phyloP scores from a whole-genome alignment of 2,888 invertebrate species.

The Euzophera pinguis region DNA sequence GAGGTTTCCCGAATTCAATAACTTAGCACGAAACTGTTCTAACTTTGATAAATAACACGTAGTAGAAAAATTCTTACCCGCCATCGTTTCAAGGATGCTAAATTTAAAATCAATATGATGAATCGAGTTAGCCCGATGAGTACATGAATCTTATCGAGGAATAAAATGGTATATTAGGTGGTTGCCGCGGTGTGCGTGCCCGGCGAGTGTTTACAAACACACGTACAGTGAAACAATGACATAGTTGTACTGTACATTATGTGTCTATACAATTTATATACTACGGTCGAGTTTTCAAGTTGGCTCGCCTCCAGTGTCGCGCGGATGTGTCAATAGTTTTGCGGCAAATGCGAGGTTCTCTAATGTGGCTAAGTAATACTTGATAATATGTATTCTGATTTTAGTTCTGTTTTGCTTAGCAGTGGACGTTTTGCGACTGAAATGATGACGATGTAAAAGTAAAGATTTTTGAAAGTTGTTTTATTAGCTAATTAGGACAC shows the following conservation, averaged over 20 bases:
- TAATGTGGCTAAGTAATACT: not conserved
- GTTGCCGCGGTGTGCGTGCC: constrained; percentile 42
- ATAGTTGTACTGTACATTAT: constrained; percentile 61
- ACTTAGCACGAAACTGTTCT: not conserved
- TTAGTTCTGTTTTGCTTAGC: not conserved
- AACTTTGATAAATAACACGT: not conserved
- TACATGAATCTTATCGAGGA: constrained; percentile 59
- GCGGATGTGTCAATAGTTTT: constrained; percentile 14
- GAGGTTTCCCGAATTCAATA: constrained; percentile 20
- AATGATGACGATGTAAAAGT: too few relatives aligned
- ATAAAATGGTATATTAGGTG: constrained; percentile 39
- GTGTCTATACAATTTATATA: constrained; percentile 39
- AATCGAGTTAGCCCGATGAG: constrained; percentile 57
- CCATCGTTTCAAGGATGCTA: constrained; percentile 69
- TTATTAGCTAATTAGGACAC: too few relatives aligned
- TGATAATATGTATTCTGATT: not conserved
- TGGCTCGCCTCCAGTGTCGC: constrained; percentile 35
- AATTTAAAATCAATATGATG: constrained; percentile 66
- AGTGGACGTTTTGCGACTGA: not conserved
- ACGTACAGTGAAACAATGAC: constrained; percentile 56
- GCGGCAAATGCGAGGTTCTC: not conserved
- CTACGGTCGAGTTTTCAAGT: constrained; percentile 38
- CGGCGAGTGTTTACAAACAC: constrained; percentile 60
- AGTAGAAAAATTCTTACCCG: constrained; percentile 55
- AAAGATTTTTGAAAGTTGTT: too few relatives aligned